Evolutionary conservation across 2,113 vertebrate species (phyloP).

Genomic region (Lampris megalopsis): DNA sequence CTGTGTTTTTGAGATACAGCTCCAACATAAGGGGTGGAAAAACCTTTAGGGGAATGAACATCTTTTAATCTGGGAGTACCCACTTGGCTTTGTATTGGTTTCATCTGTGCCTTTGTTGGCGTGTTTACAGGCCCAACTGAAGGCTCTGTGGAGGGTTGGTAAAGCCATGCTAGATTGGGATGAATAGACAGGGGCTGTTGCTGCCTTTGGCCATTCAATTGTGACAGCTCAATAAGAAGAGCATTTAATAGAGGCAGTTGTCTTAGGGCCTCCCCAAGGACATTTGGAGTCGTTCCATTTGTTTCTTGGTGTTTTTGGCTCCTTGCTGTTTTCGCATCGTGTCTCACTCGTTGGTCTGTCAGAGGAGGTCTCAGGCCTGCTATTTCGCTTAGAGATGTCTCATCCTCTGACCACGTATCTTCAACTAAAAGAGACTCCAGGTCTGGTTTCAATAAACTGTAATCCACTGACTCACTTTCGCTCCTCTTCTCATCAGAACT

Average conservation of each 20-base stretch:
- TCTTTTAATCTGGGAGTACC: conserved; percentile 29
- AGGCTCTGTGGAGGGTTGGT: conserved; percentile 49
- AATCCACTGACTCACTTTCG: conserved; percentile 17
- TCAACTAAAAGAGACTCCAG: conserved; percentile 45
- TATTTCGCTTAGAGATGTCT: conserved; percentile 13
- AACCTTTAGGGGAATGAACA: conserved; percentile 28
- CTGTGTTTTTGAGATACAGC: conserved; percentile 15
- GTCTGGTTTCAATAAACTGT: conserved; percentile 24
- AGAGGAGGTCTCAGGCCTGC: not conserved
- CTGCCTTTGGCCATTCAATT: conserved; percentile 75
- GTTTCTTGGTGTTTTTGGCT: conserved; percentile 10
- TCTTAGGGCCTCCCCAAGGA: conserved; percentile 58
- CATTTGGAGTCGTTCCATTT: conserved; percentile 26
- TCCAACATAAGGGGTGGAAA: conserved; percentile 23
- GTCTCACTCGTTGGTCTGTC: conserved; percentile 6
- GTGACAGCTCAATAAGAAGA: conserved; percentile 87
- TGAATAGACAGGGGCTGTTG: conserved; percentile 63
- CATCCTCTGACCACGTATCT: conserved; percentile 51
- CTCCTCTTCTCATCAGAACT: conserved; percentile 50
- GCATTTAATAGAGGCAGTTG: conserved; percentile 90
- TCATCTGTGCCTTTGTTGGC: not conserved
- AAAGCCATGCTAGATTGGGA: conserved; percentile 77
- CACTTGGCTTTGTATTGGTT: conserved; percentile 1
- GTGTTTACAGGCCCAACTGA: conserved; percentile 5
- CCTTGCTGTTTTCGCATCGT: not conserved